A percentile compares a stretch with the other conserved stretches of the same genome.
These are phyloP conservation scores for Drosophila guanche DNA, from an alignment of 1,140 invertebrate species.

Conservation along the genomic window DNA sequence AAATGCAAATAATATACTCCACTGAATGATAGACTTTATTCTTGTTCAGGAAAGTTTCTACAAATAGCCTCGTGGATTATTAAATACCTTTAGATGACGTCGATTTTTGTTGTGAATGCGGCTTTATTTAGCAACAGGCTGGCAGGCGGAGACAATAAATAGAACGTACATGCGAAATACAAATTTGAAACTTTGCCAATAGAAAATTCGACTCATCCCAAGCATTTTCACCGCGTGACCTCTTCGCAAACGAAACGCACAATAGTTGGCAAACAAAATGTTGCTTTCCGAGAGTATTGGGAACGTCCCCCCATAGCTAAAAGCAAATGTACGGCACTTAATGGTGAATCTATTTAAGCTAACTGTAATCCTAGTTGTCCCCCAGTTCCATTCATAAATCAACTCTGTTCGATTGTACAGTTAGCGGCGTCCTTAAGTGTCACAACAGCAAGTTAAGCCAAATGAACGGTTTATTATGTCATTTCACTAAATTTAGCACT, in stretches of 20 bases:
- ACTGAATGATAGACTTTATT: conserved; percentile 5
- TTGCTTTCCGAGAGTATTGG: not conserved
- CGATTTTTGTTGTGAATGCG: conserved; percentile 43
- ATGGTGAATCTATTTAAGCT: not conserved
- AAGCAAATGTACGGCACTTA: not conserved
- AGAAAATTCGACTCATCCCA: conserved; percentile 52
- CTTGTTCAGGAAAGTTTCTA: conserved; percentile 39
- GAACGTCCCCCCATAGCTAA: not conserved
- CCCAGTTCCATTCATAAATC: conserved; percentile 30
- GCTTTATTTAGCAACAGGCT: conserved; percentile 49
- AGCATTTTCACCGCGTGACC: conserved; percentile 74
- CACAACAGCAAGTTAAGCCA: conserved; percentile 55
- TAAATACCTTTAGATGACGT: conserved; percentile 67
- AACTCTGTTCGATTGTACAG: conserved; percentile 17
- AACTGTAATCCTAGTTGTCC: conserved; percentile 17
- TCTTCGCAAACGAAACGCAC: conserved; percentile 32
- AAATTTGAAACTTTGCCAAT: conserved; percentile 71
- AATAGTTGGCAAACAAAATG: conserved; percentile 30
- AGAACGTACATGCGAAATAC: conserved; percentile 31
- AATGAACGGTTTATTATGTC: conserved; percentile 73
- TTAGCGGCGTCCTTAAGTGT: conserved; percentile 12
- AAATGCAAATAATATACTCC: conserved; percentile 28
- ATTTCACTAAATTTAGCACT: conserved; percentile 76
- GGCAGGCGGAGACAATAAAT: conserved; percentile 44
- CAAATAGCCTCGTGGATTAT: conserved; percentile 36